Conservation (phyloP, 2,113 vertebrate genomes). For the Thamnophis sirtalis region DNA sequence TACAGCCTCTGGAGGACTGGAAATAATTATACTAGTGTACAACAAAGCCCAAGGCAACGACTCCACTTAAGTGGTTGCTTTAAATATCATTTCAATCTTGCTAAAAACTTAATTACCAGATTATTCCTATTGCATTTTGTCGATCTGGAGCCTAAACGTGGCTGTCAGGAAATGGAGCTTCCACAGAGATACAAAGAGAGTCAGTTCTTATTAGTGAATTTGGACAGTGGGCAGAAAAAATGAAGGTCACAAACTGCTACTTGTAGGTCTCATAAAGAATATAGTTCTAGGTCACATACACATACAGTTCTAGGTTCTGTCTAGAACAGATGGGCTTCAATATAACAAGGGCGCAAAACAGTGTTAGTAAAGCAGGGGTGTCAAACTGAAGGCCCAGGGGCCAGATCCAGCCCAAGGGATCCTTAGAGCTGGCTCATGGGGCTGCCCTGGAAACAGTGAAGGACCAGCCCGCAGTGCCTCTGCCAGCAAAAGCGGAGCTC, state of each 20-base stretch:
- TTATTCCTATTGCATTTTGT: slow-evolving; percentile 76
- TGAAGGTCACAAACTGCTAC: slow-evolving; percentile 65
- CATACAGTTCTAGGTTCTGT: not conserved
- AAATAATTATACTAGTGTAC: slow-evolving; percentile 82
- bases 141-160: slow-evolving; percentile 82
- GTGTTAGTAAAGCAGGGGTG: not conserved
- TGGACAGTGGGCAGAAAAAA: slow-evolving; percentile 69
- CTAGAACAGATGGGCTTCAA: not conserved
- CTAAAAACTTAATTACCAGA: slow-evolving; percentile 82
- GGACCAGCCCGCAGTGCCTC: too few species aligned
- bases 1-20: slow-evolving; percentile 74
- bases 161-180: slow-evolving; percentile 81
- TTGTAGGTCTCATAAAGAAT: slow-evolving; percentile 14
- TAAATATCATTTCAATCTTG: slow-evolving; percentile 81
- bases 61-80: slow-evolving; percentile 77
- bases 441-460: too few species aligned
- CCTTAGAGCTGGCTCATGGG: too few species aligned
- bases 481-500: too few species aligned
- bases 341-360: not conserved
- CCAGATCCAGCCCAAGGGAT: too few species aligned
- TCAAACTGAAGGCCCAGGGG: too few species aligned
- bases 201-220: slow-evolving; percentile 70
- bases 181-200: slow-evolving; percentile 80
- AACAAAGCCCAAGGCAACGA: slow-evolving; percentile 78
- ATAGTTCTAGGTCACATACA: not conserved